Evolutionary conservation across 2,888 invertebrate species (phyloP).

Genomic region (Apamea anceps): DNA sequence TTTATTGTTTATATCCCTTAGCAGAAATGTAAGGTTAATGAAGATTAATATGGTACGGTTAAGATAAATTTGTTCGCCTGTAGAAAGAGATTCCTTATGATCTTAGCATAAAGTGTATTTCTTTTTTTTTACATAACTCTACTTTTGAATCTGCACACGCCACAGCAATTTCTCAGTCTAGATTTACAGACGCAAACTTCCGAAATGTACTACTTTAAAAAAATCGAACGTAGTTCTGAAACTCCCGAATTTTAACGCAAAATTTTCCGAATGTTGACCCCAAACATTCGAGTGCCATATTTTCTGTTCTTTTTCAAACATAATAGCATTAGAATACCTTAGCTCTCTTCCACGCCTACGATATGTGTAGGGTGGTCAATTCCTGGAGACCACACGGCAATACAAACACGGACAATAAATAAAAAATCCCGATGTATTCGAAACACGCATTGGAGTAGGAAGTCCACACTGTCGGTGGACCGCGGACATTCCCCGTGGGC

Average conservation of each 20-base stretch:
- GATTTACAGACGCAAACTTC: background rate
- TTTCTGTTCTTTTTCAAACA: background rate
- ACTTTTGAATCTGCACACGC: no score
- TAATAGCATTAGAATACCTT: background rate
- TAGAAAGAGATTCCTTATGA: background rate
- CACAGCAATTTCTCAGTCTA: background rate
- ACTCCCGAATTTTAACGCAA: background rate
- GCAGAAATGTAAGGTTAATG: background rate
- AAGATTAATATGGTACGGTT: slow-evolving; percentile 25
- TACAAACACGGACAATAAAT: slow-evolving; percentile 53
- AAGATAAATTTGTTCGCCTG: slow-evolving; percentile 5
- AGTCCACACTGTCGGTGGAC: slow-evolving; percentile 68
- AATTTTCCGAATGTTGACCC: background rate
- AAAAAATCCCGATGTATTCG: slow-evolving; percentile 54
- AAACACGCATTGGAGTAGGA: slow-evolving; percentile 69
- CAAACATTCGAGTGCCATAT: background rate
- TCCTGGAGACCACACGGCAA: slow-evolving; percentile 41
- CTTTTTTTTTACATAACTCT: no score
- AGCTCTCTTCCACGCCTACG: background rate
- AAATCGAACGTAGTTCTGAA: background rate
- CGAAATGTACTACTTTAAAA: no score
- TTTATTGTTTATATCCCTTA: background rate
- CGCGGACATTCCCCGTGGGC: slow-evolving; percentile 75
- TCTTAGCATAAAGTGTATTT: no score
- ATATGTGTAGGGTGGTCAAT: background rate